Evolutionary conservation across 2,113 vertebrate species (phyloP).

Genomic region (Gopherus evgoodei): DNA sequence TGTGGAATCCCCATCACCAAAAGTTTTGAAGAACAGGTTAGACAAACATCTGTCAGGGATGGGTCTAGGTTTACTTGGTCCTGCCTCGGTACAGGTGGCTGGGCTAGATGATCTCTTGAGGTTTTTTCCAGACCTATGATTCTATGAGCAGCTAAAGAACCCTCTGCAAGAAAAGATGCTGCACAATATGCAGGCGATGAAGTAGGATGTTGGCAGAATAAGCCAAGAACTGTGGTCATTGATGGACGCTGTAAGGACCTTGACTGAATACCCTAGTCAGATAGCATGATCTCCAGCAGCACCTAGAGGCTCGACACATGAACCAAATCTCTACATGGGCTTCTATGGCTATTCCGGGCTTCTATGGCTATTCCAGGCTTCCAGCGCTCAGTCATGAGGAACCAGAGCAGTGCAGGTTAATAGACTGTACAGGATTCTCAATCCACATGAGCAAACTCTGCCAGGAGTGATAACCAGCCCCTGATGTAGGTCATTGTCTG

Average conservation of each 20-base stretch:
- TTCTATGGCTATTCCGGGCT: rapidly evolving
- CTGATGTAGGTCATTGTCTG: background rate
- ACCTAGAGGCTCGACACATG: rapidly evolving
- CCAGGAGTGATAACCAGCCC: conserved; percentile 16
- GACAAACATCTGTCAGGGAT: too few relatives aligned
- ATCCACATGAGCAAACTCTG: background rate
- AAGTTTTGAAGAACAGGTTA: too few relatives aligned
- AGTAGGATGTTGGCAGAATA: background rate
- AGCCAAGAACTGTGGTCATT: too few relatives aligned
- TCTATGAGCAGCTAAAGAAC: background rate
- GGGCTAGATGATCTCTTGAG: too few relatives aligned
- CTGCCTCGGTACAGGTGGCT: too few relatives aligned
- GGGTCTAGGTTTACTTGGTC: too few relatives aligned
- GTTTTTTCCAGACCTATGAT: too few relatives aligned
- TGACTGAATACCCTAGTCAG: rapidly evolving
- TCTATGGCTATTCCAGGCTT: rapidly evolving
- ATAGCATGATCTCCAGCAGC: rapidly evolving
- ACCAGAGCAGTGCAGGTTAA: background rate
- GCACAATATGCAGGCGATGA: background rate
- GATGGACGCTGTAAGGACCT: background rate
- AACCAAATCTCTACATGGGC: rapidly evolving
- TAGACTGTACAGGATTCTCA: background rate
- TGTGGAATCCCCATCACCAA: too few relatives aligned
- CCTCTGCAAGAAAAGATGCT: too few relatives aligned
- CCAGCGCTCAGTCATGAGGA: background rate